Percentiles rank a stretch among this genome's conserved stretches.
phyloP scores from a whole-genome alignment of 2,113 vertebrate species.

The Bombycilla garrulus region DNA sequence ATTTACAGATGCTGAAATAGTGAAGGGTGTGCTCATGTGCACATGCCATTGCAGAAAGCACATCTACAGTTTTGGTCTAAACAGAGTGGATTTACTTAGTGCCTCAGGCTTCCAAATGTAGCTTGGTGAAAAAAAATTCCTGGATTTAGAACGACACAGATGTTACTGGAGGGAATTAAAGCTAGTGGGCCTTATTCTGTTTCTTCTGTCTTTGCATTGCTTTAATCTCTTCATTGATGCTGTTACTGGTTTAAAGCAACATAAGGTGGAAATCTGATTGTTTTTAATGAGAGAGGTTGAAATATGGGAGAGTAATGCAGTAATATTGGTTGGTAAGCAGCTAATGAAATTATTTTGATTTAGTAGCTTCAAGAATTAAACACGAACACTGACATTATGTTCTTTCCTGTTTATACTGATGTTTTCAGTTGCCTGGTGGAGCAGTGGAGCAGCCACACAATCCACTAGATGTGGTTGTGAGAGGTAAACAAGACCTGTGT shows the following conservation, averaged over 20 bases:
- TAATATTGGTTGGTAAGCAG: background rate
- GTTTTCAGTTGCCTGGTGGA: background rate
- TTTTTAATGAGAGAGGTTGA: background rate
- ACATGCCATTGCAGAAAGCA: background rate
- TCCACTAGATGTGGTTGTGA: background rate
- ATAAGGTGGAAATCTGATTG: background rate
- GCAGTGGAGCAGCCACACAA: background rate
- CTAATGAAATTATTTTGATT: conserved; percentile 18
- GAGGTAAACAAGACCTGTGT: background rate
- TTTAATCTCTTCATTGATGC: conserved; percentile 1
- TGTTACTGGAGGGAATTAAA: conserved; percentile 7
- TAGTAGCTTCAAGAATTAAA: conserved; percentile 5
- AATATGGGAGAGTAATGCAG: background rate
- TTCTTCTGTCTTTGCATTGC: background rate
- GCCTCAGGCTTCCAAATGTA: background rate
- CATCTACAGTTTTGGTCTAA: background rate
- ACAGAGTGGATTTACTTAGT: background rate
- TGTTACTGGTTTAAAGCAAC: background rate
- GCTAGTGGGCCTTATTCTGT: background rate
- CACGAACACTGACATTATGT: background rate
- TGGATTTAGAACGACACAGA: conserved; percentile 16
- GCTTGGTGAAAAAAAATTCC: background rate
- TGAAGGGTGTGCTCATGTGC: background rate
- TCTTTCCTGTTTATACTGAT: background rate
- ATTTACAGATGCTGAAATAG: background rate